Evolutionary conservation across 2,113 vertebrate species (phyloP), one percentile per base, ranked within the genome.

Genomic region (Melanotaenia duboulayi): DNA sequence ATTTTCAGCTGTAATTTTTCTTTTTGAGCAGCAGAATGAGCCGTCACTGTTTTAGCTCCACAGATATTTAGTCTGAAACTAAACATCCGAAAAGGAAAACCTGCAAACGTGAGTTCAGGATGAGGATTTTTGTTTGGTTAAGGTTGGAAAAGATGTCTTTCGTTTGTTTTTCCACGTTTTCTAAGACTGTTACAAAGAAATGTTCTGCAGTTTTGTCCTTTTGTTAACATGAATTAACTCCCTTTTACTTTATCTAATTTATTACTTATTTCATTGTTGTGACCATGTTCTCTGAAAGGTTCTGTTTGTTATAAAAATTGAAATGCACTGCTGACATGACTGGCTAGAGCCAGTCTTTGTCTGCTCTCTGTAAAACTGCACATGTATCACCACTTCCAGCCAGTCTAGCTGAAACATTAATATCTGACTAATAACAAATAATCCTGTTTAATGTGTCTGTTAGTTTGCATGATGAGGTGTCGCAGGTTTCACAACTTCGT

Each of bases 261-360:
- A 76, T 90, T 82, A 74, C 65, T 77, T 65, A 32, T 81, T 66
- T 76, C 71, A 79, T 56, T 72, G 59, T 87, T 70, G 65, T 77
- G 68, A 60, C 55, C 22, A 19, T n/a, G 20, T 64, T 62, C 32
- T 81, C 16, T 44, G 37, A 49, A 69, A 63, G 44, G 19, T 20
- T 70, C 58, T 72, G 2, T 65, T 44, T 71, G 25, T 25, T 68
- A 13, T 52, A 9, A 12, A 60, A 12, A 39, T 46, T 76, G 28
- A 23, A 10, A 68, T 65, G 58, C 65, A 75, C 82, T 74, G 76
- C 65, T 68, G 58, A 37, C 25, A 40, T 49, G 28, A 74, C 42
- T 0, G 23, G 28, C 20, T 10, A 20, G 14, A 16, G 46, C 23
- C 22, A 35, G 23, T 10, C 25, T 71, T 37, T 39, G 52, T 42